phyloP scores from a whole-genome alignment of 2,888 invertebrate species.

The Mesochorus sp. region DNA sequence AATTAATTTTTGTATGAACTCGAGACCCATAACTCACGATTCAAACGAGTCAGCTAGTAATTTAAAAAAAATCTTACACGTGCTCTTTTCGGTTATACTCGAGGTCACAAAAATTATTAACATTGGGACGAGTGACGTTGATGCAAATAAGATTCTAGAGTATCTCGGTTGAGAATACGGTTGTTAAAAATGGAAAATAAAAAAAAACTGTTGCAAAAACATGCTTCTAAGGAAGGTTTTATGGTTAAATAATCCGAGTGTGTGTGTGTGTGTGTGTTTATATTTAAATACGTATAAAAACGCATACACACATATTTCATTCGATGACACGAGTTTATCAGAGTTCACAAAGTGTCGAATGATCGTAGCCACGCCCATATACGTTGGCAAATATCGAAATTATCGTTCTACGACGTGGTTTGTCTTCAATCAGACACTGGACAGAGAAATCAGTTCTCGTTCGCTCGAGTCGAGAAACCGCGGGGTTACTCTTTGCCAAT shows the following conservation, averaged over 20 bases:
- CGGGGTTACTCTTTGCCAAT: conserved; percentile 42
- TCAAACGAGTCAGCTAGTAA: too few species aligned
- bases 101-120: neutral
- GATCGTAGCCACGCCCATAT: conserved; percentile 44
- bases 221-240: neutral
- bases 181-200: neutral
- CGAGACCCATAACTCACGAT: too few species aligned
- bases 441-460: too few species aligned
- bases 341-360: conserved; percentile 46
- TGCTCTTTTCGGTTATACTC: too few species aligned
- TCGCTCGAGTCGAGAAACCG: conserved; percentile 15
- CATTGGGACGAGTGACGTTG: conserved; percentile 12
- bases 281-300: neutral
- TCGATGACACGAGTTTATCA: conserved; percentile 47
- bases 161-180: neutral
- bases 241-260: neutral
- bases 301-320: neutral
- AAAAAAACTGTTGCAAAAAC: neutral
- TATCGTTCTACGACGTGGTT: conserved; percentile 46
- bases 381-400: conserved; percentile 50
- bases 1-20: too few species aligned
- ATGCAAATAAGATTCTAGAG: conserved; percentile 23
- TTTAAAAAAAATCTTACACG: too few species aligned
- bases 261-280: neutral
- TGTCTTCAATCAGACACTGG: conserved; percentile 43